Base-by-base conservation (phyloP, 2,113 vertebrate species). In the Malurus melanocephalus region DNA sequence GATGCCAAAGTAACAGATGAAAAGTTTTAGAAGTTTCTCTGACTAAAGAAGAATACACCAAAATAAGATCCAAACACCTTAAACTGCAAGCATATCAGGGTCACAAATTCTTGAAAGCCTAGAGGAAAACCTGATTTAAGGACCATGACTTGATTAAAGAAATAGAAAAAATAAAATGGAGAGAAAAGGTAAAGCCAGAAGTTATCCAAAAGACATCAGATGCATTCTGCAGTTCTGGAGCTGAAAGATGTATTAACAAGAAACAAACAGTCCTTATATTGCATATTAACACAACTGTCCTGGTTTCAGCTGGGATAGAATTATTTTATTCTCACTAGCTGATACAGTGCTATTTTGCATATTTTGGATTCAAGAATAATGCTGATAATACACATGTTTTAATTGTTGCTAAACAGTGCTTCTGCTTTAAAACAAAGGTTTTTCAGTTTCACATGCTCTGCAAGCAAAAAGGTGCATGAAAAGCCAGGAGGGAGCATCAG, bases 61-160 rank as follows among this genome's bases (percentile, higher is more conserved):
- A 61, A 90, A 7, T 30, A 46, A 43, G 26, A 73, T 65, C 16
- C 13, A 13, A 55, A 66, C 5, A 49, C 27, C 45, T 71, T 51
- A 43, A 78, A 51, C 24, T 53, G 13, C 13, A 66, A 75, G 15
- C 8, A 19, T 8, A 76, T 1, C 17, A 57, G 18, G 4, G 9
- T 12, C 33, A 16, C 4, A 35, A 55, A 71, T 16, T 23, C 32
- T n/a, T 55, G 7, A 72, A 59, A 72, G 3, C 5, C 16, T 4
- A 69, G 18, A 43, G 26, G 22, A 27, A 49, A 4, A 49, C 17
- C 0, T 27, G 3, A 51, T 43, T 43, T 27, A 35, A 46, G 17
- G 27, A 53, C 16, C 2, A 1, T 28, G 26, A 67, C 38, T 49
- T 21, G 16, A 49, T 0, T 1, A 1, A 75, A 59, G 38, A 59